Conservation (phyloP, 2,888 invertebrate species). For the Ferdinandea cuprea region DNA sequence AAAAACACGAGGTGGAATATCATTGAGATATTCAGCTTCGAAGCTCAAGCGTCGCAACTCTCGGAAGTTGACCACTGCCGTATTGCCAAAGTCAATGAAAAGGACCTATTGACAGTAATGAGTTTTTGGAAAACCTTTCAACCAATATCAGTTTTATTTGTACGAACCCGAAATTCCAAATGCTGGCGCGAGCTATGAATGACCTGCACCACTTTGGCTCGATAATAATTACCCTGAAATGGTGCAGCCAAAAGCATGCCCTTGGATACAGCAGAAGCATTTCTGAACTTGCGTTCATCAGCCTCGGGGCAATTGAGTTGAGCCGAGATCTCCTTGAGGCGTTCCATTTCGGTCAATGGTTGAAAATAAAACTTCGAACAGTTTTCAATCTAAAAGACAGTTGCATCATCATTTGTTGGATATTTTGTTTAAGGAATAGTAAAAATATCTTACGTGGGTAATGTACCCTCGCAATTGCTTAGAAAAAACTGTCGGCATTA, state of each 20-base stretch:
- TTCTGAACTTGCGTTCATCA: conserved; percentile 76
- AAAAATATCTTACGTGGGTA: conserved; percentile 84
- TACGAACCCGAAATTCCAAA: conserved; percentile 77
- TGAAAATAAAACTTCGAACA: conserved; percentile 82
- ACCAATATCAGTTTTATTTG: not conserved
- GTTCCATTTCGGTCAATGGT: conserved; percentile 78
- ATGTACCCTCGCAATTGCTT: conserved; percentile 83
- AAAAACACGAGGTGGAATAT: conserved; percentile 86
- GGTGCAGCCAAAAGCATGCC: conserved; percentile 86
- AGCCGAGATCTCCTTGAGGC: conserved; percentile 81
- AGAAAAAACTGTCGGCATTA: conserved; percentile 85
- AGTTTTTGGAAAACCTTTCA: not conserved
- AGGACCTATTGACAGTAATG: conserved; percentile 85
- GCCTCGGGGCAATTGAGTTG: conserved; percentile 81
- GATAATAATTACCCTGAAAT: conserved; percentile 83
- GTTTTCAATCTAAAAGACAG: conserved; percentile 77
- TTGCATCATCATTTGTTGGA: no score
- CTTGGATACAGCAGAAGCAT: conserved; percentile 79
- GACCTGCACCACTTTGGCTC: conserved; percentile 85
- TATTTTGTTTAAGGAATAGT: no score
- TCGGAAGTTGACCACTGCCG: conserved; percentile 82
- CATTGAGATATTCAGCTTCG: conserved; percentile 75
- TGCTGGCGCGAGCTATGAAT: conserved; percentile 75
- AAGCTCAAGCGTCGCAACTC: conserved; percentile 83
- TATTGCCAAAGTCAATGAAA: conserved; percentile 92